Evolutionary conservation across 2,113 vertebrate species (phyloP), one percentile per base, ranked within the genome.

Genomic region (Heloderma charlesbogerti): DNA sequence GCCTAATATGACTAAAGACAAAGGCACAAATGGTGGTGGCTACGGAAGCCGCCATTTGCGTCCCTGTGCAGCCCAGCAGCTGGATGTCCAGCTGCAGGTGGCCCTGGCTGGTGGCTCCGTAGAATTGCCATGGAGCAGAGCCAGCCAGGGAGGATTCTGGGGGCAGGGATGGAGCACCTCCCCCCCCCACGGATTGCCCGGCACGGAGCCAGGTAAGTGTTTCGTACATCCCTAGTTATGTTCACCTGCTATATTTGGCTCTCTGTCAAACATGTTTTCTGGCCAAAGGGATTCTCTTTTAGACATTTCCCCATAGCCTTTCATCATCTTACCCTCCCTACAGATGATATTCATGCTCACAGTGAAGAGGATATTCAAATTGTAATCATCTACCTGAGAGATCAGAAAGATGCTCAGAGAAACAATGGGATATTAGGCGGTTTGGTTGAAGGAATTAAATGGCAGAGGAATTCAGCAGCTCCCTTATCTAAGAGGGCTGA

Each of bases 321-420:
- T 92, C 66, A 1, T 79, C 48, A 83, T 89, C 0, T 66, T 51
- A 12, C 22, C 31, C 22, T 6, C 27, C 37, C 37, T 34, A 16
- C 8, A 12, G 3, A 54, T 86, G 75, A 84, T 60, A 92, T 93
- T 93, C 91, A 93, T 93, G 88, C 80, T 87, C 86, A 87, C 93
- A 88, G 89, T 40, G 87, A 89, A 51, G 66, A 66, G 89, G 84
- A 74, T 63, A 34, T 94, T 91, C 60, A 91, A 74, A 29, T 34
- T 89, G 13, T 71, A 94, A 88, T 85, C 60, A 90, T 6, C 15
- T 83, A 92, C 71, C 60, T 80, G 87, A 87, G 48, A 92, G 84
- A 93, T 92, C 74, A 18, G 37, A 94, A 94, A 6, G 69, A 84
- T 84, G 25, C 88, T 93, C 69, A 95, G 88, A 94, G 66, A 89